phyloP scores from a whole-genome alignment of 2,113 vertebrate species.

The Laterallus jamaicensis region DNA sequence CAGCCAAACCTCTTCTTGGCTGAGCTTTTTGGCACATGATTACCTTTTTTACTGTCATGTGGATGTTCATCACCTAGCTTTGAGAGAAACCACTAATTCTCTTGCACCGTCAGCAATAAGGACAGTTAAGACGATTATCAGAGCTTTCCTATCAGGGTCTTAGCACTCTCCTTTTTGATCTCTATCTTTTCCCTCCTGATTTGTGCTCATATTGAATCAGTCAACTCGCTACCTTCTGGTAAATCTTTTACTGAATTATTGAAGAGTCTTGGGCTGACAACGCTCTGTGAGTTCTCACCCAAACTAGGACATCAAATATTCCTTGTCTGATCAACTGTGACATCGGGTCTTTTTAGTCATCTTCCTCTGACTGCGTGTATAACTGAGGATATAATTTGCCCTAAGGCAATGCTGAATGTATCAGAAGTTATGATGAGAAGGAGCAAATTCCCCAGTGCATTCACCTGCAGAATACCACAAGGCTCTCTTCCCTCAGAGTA shows the following conservation, averaged over 20 bases:
- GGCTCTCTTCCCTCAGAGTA: background rate
- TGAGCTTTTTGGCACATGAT: conserved; percentile 23
- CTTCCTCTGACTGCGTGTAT: background rate
- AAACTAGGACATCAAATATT: background rate
- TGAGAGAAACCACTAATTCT: conserved; percentile 55
- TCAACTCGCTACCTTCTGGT: background rate
- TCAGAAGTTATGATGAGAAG: background rate
- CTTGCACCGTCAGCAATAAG: conserved; percentile 41
- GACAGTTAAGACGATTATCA: conserved; percentile 44
- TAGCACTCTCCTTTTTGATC: background rate
- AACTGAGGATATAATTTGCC: background rate
- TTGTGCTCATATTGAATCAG: background rate
- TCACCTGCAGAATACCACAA: background rate
- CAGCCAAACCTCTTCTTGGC: conserved; percentile 52
- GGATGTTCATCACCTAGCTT: conserved; percentile 49
- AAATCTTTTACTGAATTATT: background rate
- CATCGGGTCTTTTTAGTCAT: background rate
- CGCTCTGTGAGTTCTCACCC: background rate
- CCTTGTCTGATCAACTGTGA: background rate
- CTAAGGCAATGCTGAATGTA: background rate
- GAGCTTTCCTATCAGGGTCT: conserved; percentile 26
- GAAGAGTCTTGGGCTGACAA: background rate
- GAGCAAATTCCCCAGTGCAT: background rate
- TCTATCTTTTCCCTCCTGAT: background rate
- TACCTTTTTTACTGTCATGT: conserved; percentile 44